Base-by-base conservation (phyloP, 2,113 vertebrate genomes). In the Perca schrenkii region DNA sequence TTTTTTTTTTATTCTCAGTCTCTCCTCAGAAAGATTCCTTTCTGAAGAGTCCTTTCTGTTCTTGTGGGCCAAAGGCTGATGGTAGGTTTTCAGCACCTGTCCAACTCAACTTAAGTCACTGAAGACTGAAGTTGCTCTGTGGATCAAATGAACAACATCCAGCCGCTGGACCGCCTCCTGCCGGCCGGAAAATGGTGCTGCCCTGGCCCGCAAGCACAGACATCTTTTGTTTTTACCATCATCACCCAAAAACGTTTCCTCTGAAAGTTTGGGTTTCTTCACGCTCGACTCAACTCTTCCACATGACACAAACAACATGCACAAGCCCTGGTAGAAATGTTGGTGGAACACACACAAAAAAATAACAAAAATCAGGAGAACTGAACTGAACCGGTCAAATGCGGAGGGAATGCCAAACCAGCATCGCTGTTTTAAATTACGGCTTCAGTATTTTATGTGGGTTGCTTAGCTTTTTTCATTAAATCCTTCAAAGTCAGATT, bases 141-240 rank as follows among this genome's bases (percentile, higher is more conserved):
- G 80, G 82, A 86, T 77, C 19, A 17, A 75, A 84, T 68, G 65
- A 83, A 79, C 85, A 71, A 58, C 70, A 77, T 84, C 79, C 79
- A 73, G 79, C 85, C 52, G 86, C 86, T 21, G 88, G 84, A 88
- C 68, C 83, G 19, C 52, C 73, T 84, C 86, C 86, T 34, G 82
- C 75, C 83, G 65, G 84, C 86, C 31, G 61, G 79, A 61, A 74
- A 78, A 72, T 40, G 80, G 49, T 80, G 65, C 89, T 76, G 86
- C 91, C 89, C 83, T 43, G 90, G 88, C 87, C 91, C 85, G 86
- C 88, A 82, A 93, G 91, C 93, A 85, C 89, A 88, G 87, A 92
- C 91, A 84, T 93, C 2, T 28, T 28, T 28, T 28, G 1, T 28
- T 28, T 40, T 88, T 77, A 83, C 84, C 87, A 88, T 80, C 77